Percentiles rank a stretch among this genome's conserved stretches.
Conservation (phyloP, 2,113 vertebrate genomes). For the Blennius ocellaris region DNA sequence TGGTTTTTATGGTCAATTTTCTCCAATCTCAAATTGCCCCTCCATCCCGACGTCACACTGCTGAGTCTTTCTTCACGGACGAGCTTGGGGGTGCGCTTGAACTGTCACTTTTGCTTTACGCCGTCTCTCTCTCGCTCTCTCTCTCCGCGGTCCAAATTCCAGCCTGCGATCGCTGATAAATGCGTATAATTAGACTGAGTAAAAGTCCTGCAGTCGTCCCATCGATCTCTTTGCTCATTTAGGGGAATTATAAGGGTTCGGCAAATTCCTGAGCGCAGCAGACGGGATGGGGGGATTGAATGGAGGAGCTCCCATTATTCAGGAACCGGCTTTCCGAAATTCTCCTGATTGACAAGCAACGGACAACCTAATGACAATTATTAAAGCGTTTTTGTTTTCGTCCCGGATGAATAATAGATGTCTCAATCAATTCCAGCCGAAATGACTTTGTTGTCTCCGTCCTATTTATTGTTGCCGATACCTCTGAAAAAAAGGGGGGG, state of each 20-base stretch:
- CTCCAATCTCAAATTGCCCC: slow-evolving; percentile 46
- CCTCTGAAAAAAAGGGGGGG: slow-evolving; percentile 36
- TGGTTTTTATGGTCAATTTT: slow-evolving; percentile 11
- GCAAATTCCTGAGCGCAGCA: slow-evolving; percentile 66
- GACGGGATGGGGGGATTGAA: slow-evolving; percentile 52
- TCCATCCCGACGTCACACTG: slow-evolving; percentile 39
- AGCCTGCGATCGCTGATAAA: slow-evolving; percentile 69
- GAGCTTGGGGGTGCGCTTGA: slow-evolving; percentile 42
- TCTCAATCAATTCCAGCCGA: slow-evolving; percentile 46
- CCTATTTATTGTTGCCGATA: slow-evolving; percentile 47
- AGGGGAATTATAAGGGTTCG: slow-evolving; percentile 67
- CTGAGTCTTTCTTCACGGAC: slow-evolving; percentile 57
- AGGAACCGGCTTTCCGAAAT: slow-evolving; percentile 14
- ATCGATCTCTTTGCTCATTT: slow-evolving; percentile 74
- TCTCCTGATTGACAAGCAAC: background rate
- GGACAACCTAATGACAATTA: too few relatives aligned
- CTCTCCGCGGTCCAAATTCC: slow-evolving; percentile 44
- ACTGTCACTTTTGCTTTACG: slow-evolving; percentile 50
- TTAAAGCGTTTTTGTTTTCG: background rate
- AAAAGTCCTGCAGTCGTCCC: slow-evolving; percentile 39
- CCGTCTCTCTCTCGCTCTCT: slow-evolving; percentile 18
- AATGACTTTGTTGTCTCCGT: slow-evolving; percentile 59
- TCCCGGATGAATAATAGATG: background rate
- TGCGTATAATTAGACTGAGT: slow-evolving; percentile 73
- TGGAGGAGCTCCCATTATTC: slow-evolving; percentile 29